Percentiles rank a stretch among this genome's conserved stretches.
Conservation (phyloP, 1,140 invertebrate species). For the Lerema accius region DNA sequence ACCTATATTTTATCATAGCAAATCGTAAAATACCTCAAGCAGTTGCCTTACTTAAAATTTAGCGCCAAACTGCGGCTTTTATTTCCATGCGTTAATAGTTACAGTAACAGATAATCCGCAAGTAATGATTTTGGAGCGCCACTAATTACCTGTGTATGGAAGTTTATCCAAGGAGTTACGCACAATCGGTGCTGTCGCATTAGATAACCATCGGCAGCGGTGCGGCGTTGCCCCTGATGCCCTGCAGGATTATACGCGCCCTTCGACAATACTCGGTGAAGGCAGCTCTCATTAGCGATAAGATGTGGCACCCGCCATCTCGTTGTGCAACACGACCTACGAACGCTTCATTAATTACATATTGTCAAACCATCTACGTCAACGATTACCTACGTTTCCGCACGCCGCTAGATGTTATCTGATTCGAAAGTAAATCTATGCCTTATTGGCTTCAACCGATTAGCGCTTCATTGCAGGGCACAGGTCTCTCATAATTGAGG, state of each 20-base stretch:
- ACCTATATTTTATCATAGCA: too few species aligned
- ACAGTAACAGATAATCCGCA: neutral
- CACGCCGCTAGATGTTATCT: neutral
- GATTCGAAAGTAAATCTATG: neutral
- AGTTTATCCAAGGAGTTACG: conserved; percentile 26
- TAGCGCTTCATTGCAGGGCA: neutral
- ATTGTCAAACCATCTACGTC: conserved; percentile 53
- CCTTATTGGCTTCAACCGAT: neutral
- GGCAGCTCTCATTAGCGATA: conserved; percentile 64
- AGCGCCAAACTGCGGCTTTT: neutral
- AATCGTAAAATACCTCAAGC: too few species aligned
- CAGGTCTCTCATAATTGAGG: neutral
- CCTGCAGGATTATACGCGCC: conserved; percentile 41
- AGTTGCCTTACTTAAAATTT: too few species aligned
- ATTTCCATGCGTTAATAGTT: neutral
- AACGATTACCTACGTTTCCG: conserved; percentile 45
- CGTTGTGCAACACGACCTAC: conserved; percentile 57
- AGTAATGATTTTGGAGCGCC: neutral
- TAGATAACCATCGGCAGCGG: conserved; percentile 45
- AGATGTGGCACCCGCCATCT: conserved; percentile 51
- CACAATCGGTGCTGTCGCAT: conserved; percentile 40
- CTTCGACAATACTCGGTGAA: conserved; percentile 51
- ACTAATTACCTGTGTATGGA: conserved; percentile 9
- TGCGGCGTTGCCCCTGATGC: conserved; percentile 43
- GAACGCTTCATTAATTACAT: conserved; percentile 66